Evolutionary conservation across 2,797 vertebrate species (phyloP).

Genomic region (Lacerta viridis): DNA sequence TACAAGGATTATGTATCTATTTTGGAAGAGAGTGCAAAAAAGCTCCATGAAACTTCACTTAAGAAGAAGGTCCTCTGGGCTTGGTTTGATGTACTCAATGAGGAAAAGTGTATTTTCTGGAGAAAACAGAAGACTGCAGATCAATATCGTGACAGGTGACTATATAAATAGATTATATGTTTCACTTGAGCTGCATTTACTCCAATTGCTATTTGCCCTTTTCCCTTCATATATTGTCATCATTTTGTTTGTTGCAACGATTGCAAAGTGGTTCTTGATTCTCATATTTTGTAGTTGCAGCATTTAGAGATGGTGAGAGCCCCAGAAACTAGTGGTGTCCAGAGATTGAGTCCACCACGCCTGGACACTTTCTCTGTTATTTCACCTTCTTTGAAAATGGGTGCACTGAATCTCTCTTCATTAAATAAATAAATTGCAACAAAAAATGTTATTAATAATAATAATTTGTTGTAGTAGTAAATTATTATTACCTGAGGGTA

Average conservation of each 20-base stretch:
- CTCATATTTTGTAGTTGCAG: neutral
- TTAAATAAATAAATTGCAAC: too few species aligned
- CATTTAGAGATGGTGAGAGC: neutral
- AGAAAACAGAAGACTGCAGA: constrained; percentile 80
- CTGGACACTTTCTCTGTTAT: neutral
- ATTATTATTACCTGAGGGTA: neutral
- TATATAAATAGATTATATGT: neutral
- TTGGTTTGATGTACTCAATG: constrained; percentile 81
- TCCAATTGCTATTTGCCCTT: constrained; percentile 17
- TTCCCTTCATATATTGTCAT: neutral
- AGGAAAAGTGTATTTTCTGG: constrained; percentile 79
- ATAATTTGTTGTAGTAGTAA: neutral
- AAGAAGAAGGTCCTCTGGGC: constrained; percentile 83
- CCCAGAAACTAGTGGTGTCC: neutral
- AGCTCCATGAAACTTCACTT: constrained; percentile 75
- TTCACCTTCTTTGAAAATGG: neutral
- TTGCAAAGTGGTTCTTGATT: neutral
- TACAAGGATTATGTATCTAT: constrained; percentile 78
- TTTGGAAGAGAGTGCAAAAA: constrained; percentile 77
- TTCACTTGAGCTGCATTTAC: constrained; percentile 38
- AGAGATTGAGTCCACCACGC: neutral
- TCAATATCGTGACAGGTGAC: constrained; percentile 86
- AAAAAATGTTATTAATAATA: neutral
- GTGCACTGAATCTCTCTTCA: too few species aligned
- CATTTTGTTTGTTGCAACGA: neutral